Conservation (phyloP, 2,888 invertebrate species). For the Pollenia amentaria region DNA sequence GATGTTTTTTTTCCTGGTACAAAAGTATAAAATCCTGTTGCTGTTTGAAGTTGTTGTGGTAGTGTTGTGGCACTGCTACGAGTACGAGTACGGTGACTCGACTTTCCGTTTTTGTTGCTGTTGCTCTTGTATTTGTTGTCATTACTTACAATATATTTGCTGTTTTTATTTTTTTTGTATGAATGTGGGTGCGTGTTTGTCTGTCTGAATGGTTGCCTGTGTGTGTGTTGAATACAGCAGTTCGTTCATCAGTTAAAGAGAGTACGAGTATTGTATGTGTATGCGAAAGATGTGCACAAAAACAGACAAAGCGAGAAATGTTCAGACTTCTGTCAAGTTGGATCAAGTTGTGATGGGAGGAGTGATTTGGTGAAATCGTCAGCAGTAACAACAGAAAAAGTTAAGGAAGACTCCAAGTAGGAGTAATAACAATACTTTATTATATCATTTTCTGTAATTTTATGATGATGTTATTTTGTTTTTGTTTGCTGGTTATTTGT, state of each 20-base stretch:
- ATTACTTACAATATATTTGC: slow-evolving; percentile 50
- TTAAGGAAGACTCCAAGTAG: slow-evolving; percentile 1
- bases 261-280: not conserved
- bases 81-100: slow-evolving; percentile 33
- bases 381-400: slow-evolving; percentile 21
- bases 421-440: slow-evolving; percentile 68
- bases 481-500: slow-evolving; percentile 52
- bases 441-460: slow-evolving; percentile 70
- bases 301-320: slow-evolving; percentile 32
- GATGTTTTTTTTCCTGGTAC: slow-evolving; percentile 11
- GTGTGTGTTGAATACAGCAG: slow-evolving; percentile 4
- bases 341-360: slow-evolving; percentile 27
- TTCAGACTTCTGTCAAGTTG: slow-evolving; percentile 35
- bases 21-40: slow-evolving; percentile 65
- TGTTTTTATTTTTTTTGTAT: not conserved
- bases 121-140: slow-evolving; percentile 57
- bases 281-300: slow-evolving; percentile 23
- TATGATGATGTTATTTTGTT: slow-evolving; percentile 66
- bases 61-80: slow-evolving; percentile 22
- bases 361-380: slow-evolving; percentile 14
- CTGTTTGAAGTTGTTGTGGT: slow-evolving; percentile 36
- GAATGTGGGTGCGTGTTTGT: not conserved
- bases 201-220: not conserved
- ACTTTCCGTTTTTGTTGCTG: slow-evolving; percentile 34
- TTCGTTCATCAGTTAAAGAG: slow-evolving; percentile 18